Percentiles rank a stretch among this genome's conserved stretches.
These are phyloP conservation scores for Pseudoips prasinana DNA, from an alignment of 2,888 invertebrate species.

Conservation along the genomic window DNA sequence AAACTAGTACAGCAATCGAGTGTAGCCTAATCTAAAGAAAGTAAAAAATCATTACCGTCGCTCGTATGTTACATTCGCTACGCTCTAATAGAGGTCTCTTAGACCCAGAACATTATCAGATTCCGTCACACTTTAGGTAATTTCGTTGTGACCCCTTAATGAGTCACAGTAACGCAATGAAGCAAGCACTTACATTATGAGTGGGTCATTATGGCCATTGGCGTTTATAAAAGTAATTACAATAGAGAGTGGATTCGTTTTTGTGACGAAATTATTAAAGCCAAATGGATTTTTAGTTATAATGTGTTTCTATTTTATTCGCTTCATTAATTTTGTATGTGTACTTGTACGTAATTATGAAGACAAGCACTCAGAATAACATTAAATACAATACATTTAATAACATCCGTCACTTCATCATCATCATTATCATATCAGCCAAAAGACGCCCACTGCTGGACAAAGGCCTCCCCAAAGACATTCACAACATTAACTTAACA, in stretches of 20 bases:
- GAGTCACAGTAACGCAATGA: constrained; percentile 67
- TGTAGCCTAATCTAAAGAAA: constrained; percentile 15
- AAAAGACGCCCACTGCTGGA: too few species aligned
- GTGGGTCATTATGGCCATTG: constrained; percentile 53
- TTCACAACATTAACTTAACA: too few species aligned
- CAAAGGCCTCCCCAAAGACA: too few species aligned
- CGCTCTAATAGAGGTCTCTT: constrained; percentile 52
- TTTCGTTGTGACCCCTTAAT: constrained; percentile 63
- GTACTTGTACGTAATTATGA: too few species aligned
- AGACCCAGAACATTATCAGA: constrained; percentile 65
- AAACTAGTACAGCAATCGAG: not conserved
- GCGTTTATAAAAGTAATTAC: constrained; percentile 66
- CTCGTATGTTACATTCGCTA: constrained; percentile 44
- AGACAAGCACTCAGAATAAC: too few species aligned
- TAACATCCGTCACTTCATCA: too few species aligned
- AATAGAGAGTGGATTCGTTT: constrained; percentile 52
- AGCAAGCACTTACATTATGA: constrained; percentile 60
- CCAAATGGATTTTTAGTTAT: constrained; percentile 28
- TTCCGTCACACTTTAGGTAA: constrained; percentile 74
- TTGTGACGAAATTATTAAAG: constrained; percentile 47
- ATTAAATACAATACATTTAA: too few species aligned
- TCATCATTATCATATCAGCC: too few species aligned
- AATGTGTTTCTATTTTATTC: constrained; percentile 24
- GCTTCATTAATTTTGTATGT: constrained; percentile 15
- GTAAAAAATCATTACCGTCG: constrained; percentile 28